Evolutionary conservation across 2,113 vertebrate species (phyloP).

Genomic region (Phalacrocorax carbo): DNA sequence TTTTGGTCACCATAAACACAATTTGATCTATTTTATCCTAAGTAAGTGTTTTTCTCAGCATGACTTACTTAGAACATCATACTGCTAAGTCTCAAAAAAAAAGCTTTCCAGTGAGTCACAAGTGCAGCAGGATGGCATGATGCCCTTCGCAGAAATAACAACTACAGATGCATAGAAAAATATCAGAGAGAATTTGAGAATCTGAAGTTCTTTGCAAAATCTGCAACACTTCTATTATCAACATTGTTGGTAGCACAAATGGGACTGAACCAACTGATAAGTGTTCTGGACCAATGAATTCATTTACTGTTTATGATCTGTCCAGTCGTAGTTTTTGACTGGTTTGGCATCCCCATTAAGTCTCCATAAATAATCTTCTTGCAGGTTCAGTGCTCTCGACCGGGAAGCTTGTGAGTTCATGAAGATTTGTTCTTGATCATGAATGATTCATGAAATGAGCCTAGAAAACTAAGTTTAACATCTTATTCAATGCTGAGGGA

Average conservation of each 20-base stretch:
- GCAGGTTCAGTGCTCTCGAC: constrained; percentile 50
- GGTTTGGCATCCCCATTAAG: constrained; percentile 49
- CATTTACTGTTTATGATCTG: constrained; percentile 39
- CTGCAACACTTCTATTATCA: constrained; percentile 41
- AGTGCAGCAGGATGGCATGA: neutral
- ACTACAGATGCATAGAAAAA: neutral
- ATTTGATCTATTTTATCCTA: neutral
- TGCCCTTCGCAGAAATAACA: constrained; percentile 28
- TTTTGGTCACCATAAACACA: neutral
- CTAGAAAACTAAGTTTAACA: constrained; percentile 64
- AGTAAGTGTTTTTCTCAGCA: neutral
- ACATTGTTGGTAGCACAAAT: constrained; percentile 25
- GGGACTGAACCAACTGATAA: constrained; percentile 43
- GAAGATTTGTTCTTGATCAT: constrained; percentile 51
- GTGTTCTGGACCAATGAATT: constrained; percentile 44
- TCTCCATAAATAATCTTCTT: constrained; percentile 49
- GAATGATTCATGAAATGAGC: constrained; percentile 67
- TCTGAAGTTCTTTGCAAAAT: constrained; percentile 29
- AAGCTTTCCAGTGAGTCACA: constrained; percentile 18
- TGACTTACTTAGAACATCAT: neutral
- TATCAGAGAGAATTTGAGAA: neutral
- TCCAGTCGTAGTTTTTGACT: constrained; percentile 3
- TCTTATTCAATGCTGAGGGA: constrained; percentile 36
- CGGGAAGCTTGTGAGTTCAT: constrained; percentile 48
- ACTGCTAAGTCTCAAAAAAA: neutral